phyloP scores from a whole-genome alignment of 2,888 invertebrate genomes.

The Julus scanicus region DNA sequence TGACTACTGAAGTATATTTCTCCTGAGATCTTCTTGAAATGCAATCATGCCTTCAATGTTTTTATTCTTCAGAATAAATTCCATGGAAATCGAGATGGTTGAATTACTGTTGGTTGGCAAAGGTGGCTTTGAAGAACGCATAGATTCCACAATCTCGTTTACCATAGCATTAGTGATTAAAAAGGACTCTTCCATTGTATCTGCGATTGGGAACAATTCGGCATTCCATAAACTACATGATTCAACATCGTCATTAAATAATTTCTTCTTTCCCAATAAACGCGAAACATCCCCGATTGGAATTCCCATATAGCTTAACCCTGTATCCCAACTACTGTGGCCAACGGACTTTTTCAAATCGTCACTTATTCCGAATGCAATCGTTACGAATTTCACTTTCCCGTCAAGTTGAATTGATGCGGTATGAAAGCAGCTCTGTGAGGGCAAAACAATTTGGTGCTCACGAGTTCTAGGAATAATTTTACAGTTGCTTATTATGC shows the following conservation, averaged over 20 bases:
- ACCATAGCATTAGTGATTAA: constrained; percentile 58
- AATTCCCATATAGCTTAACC: constrained; percentile 57
- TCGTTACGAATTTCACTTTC: constrained; percentile 59
- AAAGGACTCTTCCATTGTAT: constrained; percentile 60
- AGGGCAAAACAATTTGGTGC: constrained; percentile 58
- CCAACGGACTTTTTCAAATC: constrained; percentile 58
- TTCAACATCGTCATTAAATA: constrained; percentile 50
- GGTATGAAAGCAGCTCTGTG: constrained; percentile 60
- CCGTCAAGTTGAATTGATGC: constrained; percentile 58
- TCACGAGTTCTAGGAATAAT: neutral
- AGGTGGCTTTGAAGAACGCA: neutral
- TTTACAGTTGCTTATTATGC: constrained; percentile 66
- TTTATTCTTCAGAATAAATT: constrained; percentile 41
- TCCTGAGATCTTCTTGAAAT: constrained; percentile 30
- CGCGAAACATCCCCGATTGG: constrained; percentile 52
- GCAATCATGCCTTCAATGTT: constrained; percentile 23
- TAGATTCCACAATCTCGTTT: constrained; percentile 2
- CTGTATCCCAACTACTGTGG: neutral
- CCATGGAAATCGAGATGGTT: neutral
- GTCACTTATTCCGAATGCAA: constrained; percentile 60
- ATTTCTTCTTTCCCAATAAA: neutral
- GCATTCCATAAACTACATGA: constrained; percentile 60
- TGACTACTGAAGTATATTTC: neutral
- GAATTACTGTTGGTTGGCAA: neutral
- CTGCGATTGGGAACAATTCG: constrained; percentile 59